Evolutionary conservation across 2,113 vertebrate species (phyloP), one percentile per base, ranked within the genome.

Genomic region (Rutilus rutilus): DNA sequence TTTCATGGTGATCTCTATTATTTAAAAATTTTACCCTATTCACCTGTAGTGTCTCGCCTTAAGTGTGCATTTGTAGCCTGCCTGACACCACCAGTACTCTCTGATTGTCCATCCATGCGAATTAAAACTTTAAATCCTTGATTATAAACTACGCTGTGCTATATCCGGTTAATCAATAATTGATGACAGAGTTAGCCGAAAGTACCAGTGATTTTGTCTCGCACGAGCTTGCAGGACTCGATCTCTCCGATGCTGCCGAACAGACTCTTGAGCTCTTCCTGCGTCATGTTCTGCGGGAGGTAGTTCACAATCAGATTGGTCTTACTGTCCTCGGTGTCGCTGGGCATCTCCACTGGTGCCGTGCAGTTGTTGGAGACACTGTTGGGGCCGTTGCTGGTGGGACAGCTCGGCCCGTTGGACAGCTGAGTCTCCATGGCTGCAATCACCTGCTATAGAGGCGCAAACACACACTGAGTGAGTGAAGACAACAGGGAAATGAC

Each of bases 281-380:
- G 98, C 76, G 97, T 98, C 98, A 99, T 99, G 91, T 97, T 99
- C 93, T 99, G 98, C 86, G 98, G 98, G 95, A 99, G 96, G 89
- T 99, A 99, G 96, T 99, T 99, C 89, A 99, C 98, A 92, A 99
- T 99, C 94, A 99, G 94, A 94, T 99, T 99, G 84, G 97, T 99
- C 95, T 99, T 99, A 95, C 97, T 98, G 93, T 99, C 98, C 93
- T 99, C 97, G 86, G 97, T 94, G 90, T 96, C 97, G 45, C 69
- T 50, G 11, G 96, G 96, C 83, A 97, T 96, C 93, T 99, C 97
- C 91, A 97, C 96, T 73, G 98, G 97, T 39, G 98, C 99, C 1
- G 97, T 96, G 91, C 97, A 99, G 92, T 94, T 99, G 95, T 97
- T 97, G 87, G 96, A 97, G 90, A 98, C 96, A 79, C 95, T 95